Base-by-base conservation (phyloP, 2,113 vertebrate genomes). In the Trichomycterus rosablanca region DNA sequence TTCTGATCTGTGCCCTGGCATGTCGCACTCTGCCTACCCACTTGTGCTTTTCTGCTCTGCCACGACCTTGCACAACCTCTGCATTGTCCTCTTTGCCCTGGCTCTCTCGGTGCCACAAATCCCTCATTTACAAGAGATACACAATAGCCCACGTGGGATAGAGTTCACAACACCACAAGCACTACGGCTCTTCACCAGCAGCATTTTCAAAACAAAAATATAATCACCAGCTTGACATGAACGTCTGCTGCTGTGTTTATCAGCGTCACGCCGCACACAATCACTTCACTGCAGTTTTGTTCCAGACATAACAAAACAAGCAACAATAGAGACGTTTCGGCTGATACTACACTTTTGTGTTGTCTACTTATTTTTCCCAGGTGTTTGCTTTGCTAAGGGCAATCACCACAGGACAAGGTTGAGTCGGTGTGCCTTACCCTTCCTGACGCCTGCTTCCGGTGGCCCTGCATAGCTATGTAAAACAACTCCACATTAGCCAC, bases 401-500 rank as follows among this genome's bases (percentile, higher is more conserved):
- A n/a, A n/a, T n/a, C n/a, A n/a, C n/a, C n/a, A n/a, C n/a, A n/a
- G n/a, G n/a, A n/a, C n/a, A n/a, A n/a, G n/a, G n/a, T n/a, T n/a
- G n/a, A n/a, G n/a, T n/a, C n/a, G n/a, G n/a, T n/a, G n/a, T n/a
- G n/a, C n/a, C n/a, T n/a, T n/a, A n/a, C 16, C 40, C 30, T 60
- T 62, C 44, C 52, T 62, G 40, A 59, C 52, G 52, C 44, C 39
- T 54, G 24, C 23, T 59, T 48, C n/a, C 14, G 7, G 3, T 24
- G 24, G 20, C 39, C 28, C 44, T 62, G 59, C 48, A 37, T 35
- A 52, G 70, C 43, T 71, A 69, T 59, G 55, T 48, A 24, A 66
- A 56, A 63, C 42, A 16, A 22, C 55, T 48, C 26, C 63, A 56
- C 57, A 77, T 74, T 65, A 58, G 58, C n/a, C n/a, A n/a, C n/a